Base-by-base conservation (phyloP, 2,888 invertebrate species). In the Drosophila subsilvestris region DNA sequence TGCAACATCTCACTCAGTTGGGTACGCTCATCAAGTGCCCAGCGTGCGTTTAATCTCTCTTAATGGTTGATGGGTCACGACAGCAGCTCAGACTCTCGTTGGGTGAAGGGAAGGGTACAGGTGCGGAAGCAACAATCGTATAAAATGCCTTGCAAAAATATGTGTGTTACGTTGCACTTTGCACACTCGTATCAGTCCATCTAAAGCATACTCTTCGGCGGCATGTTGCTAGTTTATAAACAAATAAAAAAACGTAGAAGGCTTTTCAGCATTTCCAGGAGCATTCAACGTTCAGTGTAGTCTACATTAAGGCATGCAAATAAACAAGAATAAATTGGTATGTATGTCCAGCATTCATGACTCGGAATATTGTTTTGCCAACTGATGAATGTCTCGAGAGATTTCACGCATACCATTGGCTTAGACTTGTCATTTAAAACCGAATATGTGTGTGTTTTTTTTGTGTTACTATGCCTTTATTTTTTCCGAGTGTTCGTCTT, bases 141-240 rank as follows among this genome's bases (percentile, higher is more conserved):
- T 22, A 10, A 32, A 1, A 18, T 9, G 32, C 12, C n/a, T 17
- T 37, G 18, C 3, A 17, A 27, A 45, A 22, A 4, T 4, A 14
- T 37, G 27, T 27, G 6, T 17, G 20, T 25, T 18, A 2, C 18
- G 17, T 54, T 54, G 45, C 50, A 63, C 18, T 61, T 51, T 17
- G 63, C 61, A 10, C 25, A 45, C 18, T 58, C 25, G 25, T 4
- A 18, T n/a, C n/a, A 27, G 27, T 25, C 14, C 1, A 6, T 18
- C 29, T 43, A 48, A 48, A 47, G 43, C 65, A 65, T 48, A 42
- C 65, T 65, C 14, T 65, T 48, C 18, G 65, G 65, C 32, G 53
- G 42, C 65, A 43, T 48, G 0, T 18, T 22, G 8, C n/a, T 12
- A n/a, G n/a, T 10, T 10, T 12, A 12, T 18, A 54, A 17, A 45